Evolutionary conservation across 1,140 invertebrate species (phyloP).

Genomic region (Lerema accius): DNA sequence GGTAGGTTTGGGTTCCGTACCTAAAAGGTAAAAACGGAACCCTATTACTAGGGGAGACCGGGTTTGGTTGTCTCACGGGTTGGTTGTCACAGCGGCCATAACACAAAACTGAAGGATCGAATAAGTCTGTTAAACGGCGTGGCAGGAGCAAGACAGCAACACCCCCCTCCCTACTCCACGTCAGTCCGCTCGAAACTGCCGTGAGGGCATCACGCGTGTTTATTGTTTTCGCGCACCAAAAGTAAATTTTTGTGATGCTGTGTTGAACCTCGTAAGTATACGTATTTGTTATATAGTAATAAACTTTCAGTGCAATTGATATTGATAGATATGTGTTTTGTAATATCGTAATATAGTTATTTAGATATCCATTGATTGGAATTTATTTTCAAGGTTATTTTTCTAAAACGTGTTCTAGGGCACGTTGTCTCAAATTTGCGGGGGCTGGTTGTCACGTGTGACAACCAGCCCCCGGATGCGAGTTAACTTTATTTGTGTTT

Average conservation of each 20-base stretch:
- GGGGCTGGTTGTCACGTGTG: conserved; percentile 12
- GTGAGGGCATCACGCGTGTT: background rate
- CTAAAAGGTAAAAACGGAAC: no score
- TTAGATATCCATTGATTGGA: background rate
- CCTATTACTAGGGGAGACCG: conserved; percentile 17
- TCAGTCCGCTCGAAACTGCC: background rate
- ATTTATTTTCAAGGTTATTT: background rate
- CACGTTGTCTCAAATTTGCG: conserved; percentile 9
- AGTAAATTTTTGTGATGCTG: conserved; percentile 8
- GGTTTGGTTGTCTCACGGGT: conserved; percentile 20
- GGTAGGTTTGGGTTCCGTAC: no score
- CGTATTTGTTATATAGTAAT: background rate
- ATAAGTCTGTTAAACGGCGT: background rate
- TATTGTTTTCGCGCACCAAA: conserved; percentile 7
- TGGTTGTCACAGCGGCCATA: conserved; percentile 10
- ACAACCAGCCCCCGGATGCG: conserved; percentile 2
- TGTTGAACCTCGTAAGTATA: background rate
- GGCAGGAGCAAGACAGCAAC: background rate
- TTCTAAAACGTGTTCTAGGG: conserved; percentile 5
- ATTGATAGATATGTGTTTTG: background rate
- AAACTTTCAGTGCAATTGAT: background rate
- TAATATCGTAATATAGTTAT: conserved; percentile 6
- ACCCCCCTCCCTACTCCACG: background rate
- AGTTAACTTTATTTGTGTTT: background rate
- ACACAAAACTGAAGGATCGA: background rate